These are phyloP conservation scores for Lagenorhynchus albirostris DNA, from an alignment of 2,113 vertebrate species.

Conservation along the genomic window DNA sequence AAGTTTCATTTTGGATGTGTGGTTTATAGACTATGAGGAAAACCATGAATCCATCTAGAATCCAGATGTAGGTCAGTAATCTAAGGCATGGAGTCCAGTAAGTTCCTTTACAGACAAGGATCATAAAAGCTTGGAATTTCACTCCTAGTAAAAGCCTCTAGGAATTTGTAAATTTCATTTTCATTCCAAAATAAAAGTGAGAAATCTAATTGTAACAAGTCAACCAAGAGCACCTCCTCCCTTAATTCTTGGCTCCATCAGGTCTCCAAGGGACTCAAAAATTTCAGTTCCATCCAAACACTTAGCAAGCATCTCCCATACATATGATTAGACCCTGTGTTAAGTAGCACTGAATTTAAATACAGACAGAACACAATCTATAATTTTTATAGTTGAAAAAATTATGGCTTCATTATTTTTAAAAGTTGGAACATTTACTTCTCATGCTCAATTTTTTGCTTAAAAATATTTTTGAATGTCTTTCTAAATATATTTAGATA, in stretches of 20 bases:
- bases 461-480: constrained; percentile 41
- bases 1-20: constrained; percentile 55
- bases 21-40: constrained; percentile 61
- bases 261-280: constrained; percentile 52
- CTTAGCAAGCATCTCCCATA: constrained; percentile 37
- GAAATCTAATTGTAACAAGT: constrained; percentile 66
- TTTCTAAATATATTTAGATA: constrained; percentile 1
- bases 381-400: constrained; percentile 25
- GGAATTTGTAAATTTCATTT: constrained; percentile 74
- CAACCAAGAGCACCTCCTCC: constrained; percentile 20
- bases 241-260: constrained; percentile 47
- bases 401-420: neutral
- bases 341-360: constrained; percentile 47
- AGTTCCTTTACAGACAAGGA: constrained; percentile 64
- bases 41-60: constrained; percentile 43
- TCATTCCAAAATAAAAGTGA: constrained; percentile 69
- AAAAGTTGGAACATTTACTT: constrained; percentile 30
- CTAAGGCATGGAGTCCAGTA: constrained; percentile 42
- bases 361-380: constrained; percentile 18
- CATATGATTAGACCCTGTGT: constrained; percentile 1
- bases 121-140: constrained; percentile 74
- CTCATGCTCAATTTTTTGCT: constrained; percentile 16
- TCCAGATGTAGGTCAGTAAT: constrained; percentile 61
- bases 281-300: constrained; percentile 47
- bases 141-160: constrained; percentile 71